Percentiles rank a stretch among this genome's conserved stretches.
These are phyloP conservation scores for Zaprionus tsacasi DNA, from an alignment of 1,140 invertebrate genomes.

Conservation along the genomic window DNA sequence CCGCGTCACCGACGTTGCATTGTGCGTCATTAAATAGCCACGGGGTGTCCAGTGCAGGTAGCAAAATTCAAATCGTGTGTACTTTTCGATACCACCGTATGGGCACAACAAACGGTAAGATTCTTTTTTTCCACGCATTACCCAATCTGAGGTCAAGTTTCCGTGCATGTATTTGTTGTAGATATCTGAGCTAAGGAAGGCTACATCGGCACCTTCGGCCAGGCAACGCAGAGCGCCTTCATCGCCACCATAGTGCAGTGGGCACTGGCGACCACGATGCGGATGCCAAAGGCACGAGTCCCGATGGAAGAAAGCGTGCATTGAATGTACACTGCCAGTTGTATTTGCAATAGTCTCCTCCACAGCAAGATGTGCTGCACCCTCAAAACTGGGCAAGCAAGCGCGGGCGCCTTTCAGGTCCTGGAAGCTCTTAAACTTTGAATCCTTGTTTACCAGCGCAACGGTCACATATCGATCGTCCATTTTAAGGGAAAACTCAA, in stretches of 20 bases:
- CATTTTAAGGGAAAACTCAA: constrained; percentile 87
- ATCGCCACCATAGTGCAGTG: constrained; percentile 84
- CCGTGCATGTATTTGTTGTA: constrained; percentile 87
- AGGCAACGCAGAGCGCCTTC: constrained; percentile 91
- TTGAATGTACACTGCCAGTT: constrained; percentile 77
- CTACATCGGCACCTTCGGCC: constrained; percentile 92
- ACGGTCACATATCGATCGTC: constrained; percentile 88
- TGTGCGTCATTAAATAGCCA: constrained; percentile 87
- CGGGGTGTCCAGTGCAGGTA: constrained; percentile 89
- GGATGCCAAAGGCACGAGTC: constrained; percentile 87
- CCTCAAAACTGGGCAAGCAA: constrained; percentile 89
- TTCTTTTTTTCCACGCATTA: constrained; percentile 41
- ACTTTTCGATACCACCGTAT: constrained; percentile 83
- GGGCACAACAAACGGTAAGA: constrained; percentile 85
- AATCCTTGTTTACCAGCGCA: constrained; percentile 88
- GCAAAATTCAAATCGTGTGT: constrained; percentile 85
- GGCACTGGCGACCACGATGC: constrained; percentile 64
- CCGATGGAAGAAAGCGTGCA: constrained; percentile 86
- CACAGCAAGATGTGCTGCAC: constrained; percentile 88
- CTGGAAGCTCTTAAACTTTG: constrained; percentile 86
- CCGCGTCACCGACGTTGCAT: constrained; percentile 85
- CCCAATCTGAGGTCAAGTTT: constrained; percentile 68
- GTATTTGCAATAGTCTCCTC: constrained; percentile 86
- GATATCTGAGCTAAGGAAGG: constrained; percentile 91
- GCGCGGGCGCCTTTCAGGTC: constrained; percentile 89